Base-by-base conservation (phyloP, 1,140 invertebrate species). In the Prorops nasuta region DNA sequence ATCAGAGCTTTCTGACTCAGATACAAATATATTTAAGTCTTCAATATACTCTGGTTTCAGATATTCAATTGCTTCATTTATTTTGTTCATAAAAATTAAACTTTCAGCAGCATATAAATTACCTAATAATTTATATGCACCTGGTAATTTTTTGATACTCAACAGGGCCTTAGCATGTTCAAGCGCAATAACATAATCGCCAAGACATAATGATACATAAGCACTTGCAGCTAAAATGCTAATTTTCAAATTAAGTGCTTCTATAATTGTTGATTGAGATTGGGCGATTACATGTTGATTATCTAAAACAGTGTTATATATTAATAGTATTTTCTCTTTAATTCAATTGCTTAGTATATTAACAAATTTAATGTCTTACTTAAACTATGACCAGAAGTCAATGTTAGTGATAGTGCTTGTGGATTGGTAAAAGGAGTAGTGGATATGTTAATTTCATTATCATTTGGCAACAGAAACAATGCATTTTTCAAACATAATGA, bases 51-150 rank as follows among this genome's bases (percentile, higher is more conserved):
- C 86, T 3, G 88, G 89, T 64, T 94, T 90, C 18, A 96, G 78
- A 72, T 93, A 86, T 49, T 90, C 84, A 15, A 94, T 82, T 2
- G 93, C 93, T 73, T 96, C 92, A 3, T 81, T 78, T 35, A 92
- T 86, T 78, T 86, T 84, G 64, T 95, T 89, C 64, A 94, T 74
- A 44, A 88, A 83, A 54, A 96, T 86, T n/a, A 92, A 74, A 34
- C 92, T 87, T 74, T 98, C 94, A 1, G 91, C 92, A 15, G 89
- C 87, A 72, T 96, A 96, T 54, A 96, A 83, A 72, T 94, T 88
- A 0, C 85, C 91, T 50, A 96, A 78, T 50, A 94, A 84, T 71
- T 79, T 86, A 60, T 89, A 86, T 31, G 82, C 81, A 10, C 81
- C 83, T 14, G 85, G 86, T 32, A 87, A 60, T 58, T 80, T 80